Evolutionary conservation across 2,113 vertebrate genomes (phyloP).

Genomic region (Eupsittula cactorum): DNA sequence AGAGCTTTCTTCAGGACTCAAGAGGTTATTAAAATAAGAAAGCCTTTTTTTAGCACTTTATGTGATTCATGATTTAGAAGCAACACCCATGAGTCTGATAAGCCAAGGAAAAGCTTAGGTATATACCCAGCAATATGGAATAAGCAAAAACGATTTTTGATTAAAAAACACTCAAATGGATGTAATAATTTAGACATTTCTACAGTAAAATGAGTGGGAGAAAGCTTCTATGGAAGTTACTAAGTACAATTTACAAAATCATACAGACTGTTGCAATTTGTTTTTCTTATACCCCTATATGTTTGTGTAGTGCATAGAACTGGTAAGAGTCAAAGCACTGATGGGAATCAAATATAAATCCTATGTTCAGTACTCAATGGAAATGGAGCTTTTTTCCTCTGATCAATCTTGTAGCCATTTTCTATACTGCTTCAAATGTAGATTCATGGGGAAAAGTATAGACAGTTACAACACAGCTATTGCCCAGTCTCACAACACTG

Average conservation of each 20-base stretch:
- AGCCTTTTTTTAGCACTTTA: constrained; percentile 1
- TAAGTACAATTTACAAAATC: not conserved
- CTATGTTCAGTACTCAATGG: not conserved
- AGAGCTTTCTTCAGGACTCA: constrained; percentile 42
- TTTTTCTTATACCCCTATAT: not conserved
- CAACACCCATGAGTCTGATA: not conserved
- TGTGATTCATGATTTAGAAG: not conserved
- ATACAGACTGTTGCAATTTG: not conserved
- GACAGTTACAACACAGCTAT: not conserved
- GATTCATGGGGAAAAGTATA: not conserved
- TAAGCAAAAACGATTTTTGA: not conserved
- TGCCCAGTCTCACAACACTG: not conserved
- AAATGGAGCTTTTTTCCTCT: not conserved
- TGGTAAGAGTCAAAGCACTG: not conserved
- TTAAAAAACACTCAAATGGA: constrained; percentile 3
- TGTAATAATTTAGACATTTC: not conserved
- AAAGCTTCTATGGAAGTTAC: not conserved
- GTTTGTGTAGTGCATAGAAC: not conserved
- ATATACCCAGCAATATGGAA: not conserved
- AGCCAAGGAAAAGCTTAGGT: not conserved
- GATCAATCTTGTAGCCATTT: not conserved
- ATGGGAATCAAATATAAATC: not conserved
- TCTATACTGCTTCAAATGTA: not conserved
- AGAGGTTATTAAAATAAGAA: constrained; percentile 33
- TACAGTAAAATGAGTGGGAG: not conserved